A percentile compares a stretch with the other conserved stretches of the same genome.
phyloP scores from a whole-genome alignment of 2,888 invertebrate genomes.

The Napeogenes inachia region DNA sequence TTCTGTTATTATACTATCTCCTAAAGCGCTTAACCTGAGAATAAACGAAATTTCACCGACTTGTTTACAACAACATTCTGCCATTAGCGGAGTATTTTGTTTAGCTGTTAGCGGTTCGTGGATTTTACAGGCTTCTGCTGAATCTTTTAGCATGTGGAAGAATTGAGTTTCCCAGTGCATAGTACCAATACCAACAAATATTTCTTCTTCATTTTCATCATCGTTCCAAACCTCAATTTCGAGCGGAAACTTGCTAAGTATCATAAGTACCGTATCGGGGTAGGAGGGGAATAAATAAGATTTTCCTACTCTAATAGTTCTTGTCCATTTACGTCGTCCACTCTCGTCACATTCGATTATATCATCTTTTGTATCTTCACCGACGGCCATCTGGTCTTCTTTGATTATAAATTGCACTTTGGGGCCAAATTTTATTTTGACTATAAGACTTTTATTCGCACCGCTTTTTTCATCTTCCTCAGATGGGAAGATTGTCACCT shows the following conservation, averaged over 20 bases:
- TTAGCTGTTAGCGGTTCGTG: slow-evolving; percentile 58
- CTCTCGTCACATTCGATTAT: slow-evolving; percentile 51
- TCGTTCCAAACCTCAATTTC: slow-evolving; percentile 71
- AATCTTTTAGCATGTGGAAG: slow-evolving; percentile 66
- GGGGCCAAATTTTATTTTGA: slow-evolving; percentile 71
- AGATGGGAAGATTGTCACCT: slow-evolving; percentile 61
- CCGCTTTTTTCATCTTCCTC: slow-evolving; percentile 48
- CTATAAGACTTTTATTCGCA: slow-evolving; percentile 62
- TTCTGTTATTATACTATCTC: slow-evolving; percentile 65
- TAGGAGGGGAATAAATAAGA: slow-evolving; percentile 73
- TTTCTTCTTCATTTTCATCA: slow-evolving; percentile 54
- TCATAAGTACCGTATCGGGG: slow-evolving; percentile 63
- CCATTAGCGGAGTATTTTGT: slow-evolving; percentile 44
- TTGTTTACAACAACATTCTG: slow-evolving; percentile 57
- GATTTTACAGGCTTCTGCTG: slow-evolving; percentile 49
- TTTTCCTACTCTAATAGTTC: slow-evolving; percentile 70
- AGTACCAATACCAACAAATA: slow-evolving; percentile 62
- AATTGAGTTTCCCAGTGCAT: slow-evolving; percentile 71
- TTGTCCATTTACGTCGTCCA: slow-evolving; percentile 55
- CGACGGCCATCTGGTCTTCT: slow-evolving; percentile 60
- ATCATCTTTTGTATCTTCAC: slow-evolving; percentile 49
- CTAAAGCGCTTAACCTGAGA: slow-evolving; percentile 70
- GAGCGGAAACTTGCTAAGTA: slow-evolving; percentile 67
- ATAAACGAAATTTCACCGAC: slow-evolving; percentile 68
- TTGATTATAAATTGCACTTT: slow-evolving; percentile 70